Evolutionary conservation across 2,888 invertebrate species (phyloP), one percentile per base, ranked within the genome.

Genomic region (Drosophila ustulata): DNA sequence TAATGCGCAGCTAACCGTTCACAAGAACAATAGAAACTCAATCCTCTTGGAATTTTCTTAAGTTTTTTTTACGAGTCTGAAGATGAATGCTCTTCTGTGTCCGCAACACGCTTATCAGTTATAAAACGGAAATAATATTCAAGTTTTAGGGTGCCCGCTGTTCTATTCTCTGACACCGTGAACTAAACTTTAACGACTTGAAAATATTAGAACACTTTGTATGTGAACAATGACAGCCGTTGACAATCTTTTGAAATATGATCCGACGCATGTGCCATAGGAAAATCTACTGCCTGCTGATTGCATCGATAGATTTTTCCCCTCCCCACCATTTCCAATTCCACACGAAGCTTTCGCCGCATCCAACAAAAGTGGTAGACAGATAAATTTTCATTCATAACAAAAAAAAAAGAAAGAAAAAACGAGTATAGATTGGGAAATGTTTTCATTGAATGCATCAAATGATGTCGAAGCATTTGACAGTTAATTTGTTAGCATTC

Each of bases 401-500:
- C 43, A 56, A n/a, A 39, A 45, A 72, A 32, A 39, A 63, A 52
- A 59, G 39, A 47, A 30, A 32, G 32, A 65, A 59, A 65, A 46
- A 47, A 39, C 43, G 37, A 62, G 63, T 39, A 56, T 39, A 56
- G 68, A 64, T 87, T 89, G 75, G 65, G 61, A 82, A 82, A 79
- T 69, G 67, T 69, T 78, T 85, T 76, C 66, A 76, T 82, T 83
- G 85, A 81, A 89, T 75, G 82, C 72, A 83, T 58, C 73, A 63
- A 78, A 78, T 70, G 68, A 75, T 79, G 83, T 66, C 58, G 69
- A 67, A 62, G 62, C 85, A 77, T 82, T 85, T 85, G 85, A 82
- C 89, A 85, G 85, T 89, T 88, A 82, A 85, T 85, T 85, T 85
- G 89, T 85, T 85, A 66, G 77, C 78, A 80, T 86, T 80, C 65